A percentile compares a stretch with the other conserved stretches of the same genome.
Evolutionary conservation across 1,140 invertebrate species (phyloP).

Genomic region (Frieseomelitta varia): DNA sequence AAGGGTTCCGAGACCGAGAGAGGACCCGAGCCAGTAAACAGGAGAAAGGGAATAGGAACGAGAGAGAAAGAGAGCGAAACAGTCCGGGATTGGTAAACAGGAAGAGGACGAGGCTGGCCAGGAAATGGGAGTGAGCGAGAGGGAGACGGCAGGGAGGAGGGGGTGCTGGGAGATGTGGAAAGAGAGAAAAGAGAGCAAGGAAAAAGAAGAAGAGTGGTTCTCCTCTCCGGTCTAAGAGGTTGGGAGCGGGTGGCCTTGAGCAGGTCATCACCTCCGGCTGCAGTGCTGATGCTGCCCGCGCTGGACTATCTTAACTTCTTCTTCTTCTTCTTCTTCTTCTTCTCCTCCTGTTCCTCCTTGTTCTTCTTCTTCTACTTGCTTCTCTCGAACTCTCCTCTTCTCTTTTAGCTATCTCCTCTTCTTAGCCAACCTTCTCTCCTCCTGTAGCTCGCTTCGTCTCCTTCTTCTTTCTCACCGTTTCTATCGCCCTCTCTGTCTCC

Average conservation of each 20-base stretch:
- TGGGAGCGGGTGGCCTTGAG: constrained; percentile 80
- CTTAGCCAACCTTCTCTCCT: too few species aligned
- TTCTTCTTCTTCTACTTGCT: not conserved
- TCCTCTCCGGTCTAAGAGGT: constrained; percentile 63
- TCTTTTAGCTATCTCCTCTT: constrained; percentile 11
- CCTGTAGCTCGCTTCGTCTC: constrained; percentile 13
- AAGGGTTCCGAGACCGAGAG: constrained; percentile 23
- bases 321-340: constrained; percentile 67
- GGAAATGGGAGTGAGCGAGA: constrained; percentile 34
- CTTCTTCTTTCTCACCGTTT: constrained; percentile 22
- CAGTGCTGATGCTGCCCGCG: constrained; percentile 67
- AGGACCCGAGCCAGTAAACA: not conserved
- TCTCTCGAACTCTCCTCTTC: constrained; percentile 26
- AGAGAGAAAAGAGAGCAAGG: constrained; percentile 66
- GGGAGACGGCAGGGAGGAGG: constrained; percentile 39
- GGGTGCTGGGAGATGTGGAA: constrained; percentile 50
- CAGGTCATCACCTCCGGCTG: constrained; percentile 80
- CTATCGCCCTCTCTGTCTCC: not conserved
- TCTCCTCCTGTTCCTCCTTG: constrained; percentile 57
- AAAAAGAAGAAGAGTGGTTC: constrained; percentile 66
- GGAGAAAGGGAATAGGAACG: not conserved
- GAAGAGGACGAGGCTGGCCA: constrained; percentile 47
- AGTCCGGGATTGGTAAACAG: constrained; percentile 16
- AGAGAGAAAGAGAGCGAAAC: constrained; percentile 15
- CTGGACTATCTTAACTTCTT: constrained; percentile 78